Percentiles rank a stretch among this genome's conserved stretches.
These are phyloP conservation scores for Synergus itoensis DNA, from an alignment of 2,888 invertebrate species.

Conservation along the genomic window DNA sequence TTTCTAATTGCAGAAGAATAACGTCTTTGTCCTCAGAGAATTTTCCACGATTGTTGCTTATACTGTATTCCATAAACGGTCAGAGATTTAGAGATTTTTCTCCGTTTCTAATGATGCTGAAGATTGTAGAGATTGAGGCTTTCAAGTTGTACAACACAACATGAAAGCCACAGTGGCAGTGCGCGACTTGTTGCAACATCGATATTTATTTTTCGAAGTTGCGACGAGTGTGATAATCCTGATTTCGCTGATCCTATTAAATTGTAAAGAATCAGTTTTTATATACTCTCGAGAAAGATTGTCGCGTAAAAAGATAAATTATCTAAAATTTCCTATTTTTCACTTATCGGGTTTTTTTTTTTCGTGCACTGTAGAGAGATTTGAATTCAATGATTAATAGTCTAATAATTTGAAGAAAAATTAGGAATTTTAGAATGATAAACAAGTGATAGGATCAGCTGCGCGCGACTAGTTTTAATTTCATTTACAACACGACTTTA, in stretches of 20 bases:
- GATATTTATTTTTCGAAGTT: slow-evolving; percentile 21
- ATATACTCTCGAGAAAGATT: background rate
- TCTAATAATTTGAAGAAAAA: background rate
- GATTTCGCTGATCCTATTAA: slow-evolving; percentile 44
- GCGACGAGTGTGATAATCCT: slow-evolving; percentile 31
- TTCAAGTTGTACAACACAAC: slow-evolving; percentile 33
- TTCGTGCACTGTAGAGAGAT: background rate
- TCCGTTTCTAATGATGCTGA: slow-evolving; percentile 33
- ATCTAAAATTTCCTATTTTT: slow-evolving; percentile 11
- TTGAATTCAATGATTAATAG: background rate
- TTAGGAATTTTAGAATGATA: slow-evolving; percentile 20
- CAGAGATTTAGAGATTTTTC: slow-evolving; percentile 38
- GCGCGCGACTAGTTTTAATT: slow-evolving; percentile 66
- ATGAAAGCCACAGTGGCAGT: slow-evolving; percentile 34
- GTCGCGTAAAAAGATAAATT: background rate
- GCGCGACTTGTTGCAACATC: slow-evolving; percentile 37
- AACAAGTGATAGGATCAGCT: slow-evolving; percentile 64
- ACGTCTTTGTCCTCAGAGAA: slow-evolving; percentile 39
- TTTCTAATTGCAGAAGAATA: slow-evolving; percentile 49
- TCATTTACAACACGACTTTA: slow-evolving; percentile 57
- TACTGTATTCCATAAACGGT: slow-evolving; percentile 32
- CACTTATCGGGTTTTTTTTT: background rate
- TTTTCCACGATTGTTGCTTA: slow-evolving; percentile 30
- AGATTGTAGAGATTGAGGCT: slow-evolving; percentile 25
- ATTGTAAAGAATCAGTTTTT: slow-evolving; percentile 3